Conservation (phyloP, 2,113 vertebrate genomes). For the Pelobates fuscus region DNA sequence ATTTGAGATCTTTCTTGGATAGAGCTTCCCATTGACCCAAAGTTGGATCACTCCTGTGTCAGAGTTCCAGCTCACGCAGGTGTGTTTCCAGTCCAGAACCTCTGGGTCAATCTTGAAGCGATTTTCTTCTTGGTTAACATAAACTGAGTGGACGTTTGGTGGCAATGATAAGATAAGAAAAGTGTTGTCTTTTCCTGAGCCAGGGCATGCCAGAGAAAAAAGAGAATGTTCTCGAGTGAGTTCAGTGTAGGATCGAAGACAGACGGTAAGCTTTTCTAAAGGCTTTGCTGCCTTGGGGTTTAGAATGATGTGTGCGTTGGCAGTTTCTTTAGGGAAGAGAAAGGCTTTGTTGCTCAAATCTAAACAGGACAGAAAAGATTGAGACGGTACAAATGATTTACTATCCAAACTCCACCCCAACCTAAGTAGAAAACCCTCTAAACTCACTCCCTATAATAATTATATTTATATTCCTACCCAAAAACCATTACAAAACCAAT, state of each 20-base stretch:
- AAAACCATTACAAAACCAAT: too few species aligned
- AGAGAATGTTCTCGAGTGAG: neutral
- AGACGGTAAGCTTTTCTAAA: neutral
- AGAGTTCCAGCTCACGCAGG: conserved; percentile 52
- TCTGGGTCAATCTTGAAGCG: fast-evolving
- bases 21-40: too few species aligned
- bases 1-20: conserved; percentile 47
- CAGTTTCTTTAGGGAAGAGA: conserved; percentile 1
- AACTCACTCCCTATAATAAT: too few species aligned
- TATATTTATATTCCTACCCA: too few species aligned
- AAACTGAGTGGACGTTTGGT: neutral
- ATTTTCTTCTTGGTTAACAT: fast-evolving
- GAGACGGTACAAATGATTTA: too few species aligned
- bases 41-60: too few species aligned
- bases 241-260: conserved; percentile 22
- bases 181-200: neutral
- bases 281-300: neutral
- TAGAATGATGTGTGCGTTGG: neutral
- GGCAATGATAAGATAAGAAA: conserved; percentile 18
- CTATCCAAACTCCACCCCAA: too few species aligned
- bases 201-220: conserved; percentile 19
- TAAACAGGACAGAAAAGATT: too few species aligned
- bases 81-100: fast-evolving
- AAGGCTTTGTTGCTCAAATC: neutral
- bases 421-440: too few species aligned